A percentile compares a stretch with the other conserved stretches of the same genome.
phyloP scores from a whole-genome alignment of 2,113 vertebrate genomes.

The Meleagris gallopavo region DNA sequence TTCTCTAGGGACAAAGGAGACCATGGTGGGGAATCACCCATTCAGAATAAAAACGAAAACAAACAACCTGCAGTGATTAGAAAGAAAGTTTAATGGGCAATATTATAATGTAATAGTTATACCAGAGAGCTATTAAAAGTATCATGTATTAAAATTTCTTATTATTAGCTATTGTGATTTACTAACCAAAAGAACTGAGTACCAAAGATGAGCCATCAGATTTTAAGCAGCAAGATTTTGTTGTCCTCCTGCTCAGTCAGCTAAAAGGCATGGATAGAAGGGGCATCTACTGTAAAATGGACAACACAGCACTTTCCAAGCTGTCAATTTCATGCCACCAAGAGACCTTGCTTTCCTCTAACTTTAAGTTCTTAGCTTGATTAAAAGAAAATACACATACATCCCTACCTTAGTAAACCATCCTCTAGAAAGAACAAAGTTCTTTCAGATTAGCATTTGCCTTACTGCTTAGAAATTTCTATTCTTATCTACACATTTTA shows the following conservation, averaged over 20 bases:
- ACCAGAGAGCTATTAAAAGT: slow-evolving; percentile 40
- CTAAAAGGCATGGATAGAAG: background rate
- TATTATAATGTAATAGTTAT: slow-evolving; percentile 13
- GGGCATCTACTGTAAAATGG: background rate
- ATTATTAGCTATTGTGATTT: background rate
- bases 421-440: background rate
- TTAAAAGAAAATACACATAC: background rate
- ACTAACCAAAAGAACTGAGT: background rate
- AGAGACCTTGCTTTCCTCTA: background rate
- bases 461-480: background rate
- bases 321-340: background rate
- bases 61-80: slow-evolving; percentile 18
- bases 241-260: background rate
- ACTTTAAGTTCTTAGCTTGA: background rate
- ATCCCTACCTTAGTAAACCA: background rate
- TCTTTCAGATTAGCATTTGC: background rate
- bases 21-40: background rate
- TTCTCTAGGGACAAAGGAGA: background rate
- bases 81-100: slow-evolving; percentile 12
- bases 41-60: background rate
- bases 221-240: slow-evolving; percentile 2
- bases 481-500: background rate
- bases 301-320: slow-evolving; percentile 8
- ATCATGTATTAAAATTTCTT: slow-evolving; percentile 23
- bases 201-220: background rate